Evolutionary conservation across 2,888 invertebrate species (phyloP), one percentile per base, ranked within the genome.

Genomic region (Pheosia tremula): DNA sequence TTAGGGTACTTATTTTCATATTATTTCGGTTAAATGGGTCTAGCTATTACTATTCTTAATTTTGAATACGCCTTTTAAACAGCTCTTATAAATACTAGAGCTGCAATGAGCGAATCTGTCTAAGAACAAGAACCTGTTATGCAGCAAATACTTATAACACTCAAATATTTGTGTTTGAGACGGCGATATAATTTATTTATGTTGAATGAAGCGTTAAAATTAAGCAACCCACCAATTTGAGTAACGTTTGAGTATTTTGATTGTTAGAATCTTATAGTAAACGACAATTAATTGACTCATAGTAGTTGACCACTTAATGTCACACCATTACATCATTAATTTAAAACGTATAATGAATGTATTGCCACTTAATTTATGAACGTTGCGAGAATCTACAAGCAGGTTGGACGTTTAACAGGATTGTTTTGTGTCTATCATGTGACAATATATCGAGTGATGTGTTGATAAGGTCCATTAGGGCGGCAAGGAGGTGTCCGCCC

Each of bases 401-500:
- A 13, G 13, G 24, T 50, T 50, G 24, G 24, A 24, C 24, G n/a
- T n/a, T 13, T 49, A 49, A 50, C 50, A 50, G 13, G 6, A 50
- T 4, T 50, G 24, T 24, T 50, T 24, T 13, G 50, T 24, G 50
- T 10, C 37, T 36, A 53, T 53, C 52, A 24, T 24, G 13, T 37
- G 37, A 65, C 60, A 59, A 58, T 63, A 66, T 78, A 66, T 82
- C 77, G 78, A 74, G 58, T 61, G 72, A 64, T 75, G 61, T 71
- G 66, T 66, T 65, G 69, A 75, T 75, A 69, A 61, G 67, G 61
- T 60, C 52, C 54, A 60, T 60, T 59, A 60, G 69, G 68, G 72
- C 74, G 66, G 78, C 74, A 79, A 71, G 78, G 78, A 86, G 83
- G 85, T 83, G 88, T 87, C 77, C 80, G 77, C 72, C 77, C 82